Percentiles rank a stretch among this genome's conserved stretches.
Evolutionary conservation across 2,113 vertebrate species (phyloP).

Genomic region (Tyrannus savana): DNA sequence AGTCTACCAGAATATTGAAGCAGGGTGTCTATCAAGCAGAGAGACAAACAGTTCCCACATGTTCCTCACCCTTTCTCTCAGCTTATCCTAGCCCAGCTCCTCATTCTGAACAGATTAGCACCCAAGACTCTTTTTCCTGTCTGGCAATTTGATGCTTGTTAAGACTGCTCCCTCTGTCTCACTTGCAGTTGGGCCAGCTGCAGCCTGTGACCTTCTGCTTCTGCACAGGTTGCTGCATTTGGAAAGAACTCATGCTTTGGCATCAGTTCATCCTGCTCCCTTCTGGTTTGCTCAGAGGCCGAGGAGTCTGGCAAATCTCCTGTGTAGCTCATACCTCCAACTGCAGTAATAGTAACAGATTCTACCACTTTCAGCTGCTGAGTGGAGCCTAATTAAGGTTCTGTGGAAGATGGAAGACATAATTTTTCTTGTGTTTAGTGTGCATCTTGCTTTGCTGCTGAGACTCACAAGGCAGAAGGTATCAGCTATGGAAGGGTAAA

Average conservation of each 20-base stretch:
- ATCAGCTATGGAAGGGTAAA: not conserved
- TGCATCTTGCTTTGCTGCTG: not conserved
- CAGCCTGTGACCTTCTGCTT: conserved; percentile 63
- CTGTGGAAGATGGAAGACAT: not conserved
- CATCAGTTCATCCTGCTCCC: conserved; percentile 16
- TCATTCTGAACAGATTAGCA: conserved; percentile 45
- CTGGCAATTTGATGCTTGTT: conserved; percentile 45
- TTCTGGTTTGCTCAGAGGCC: conserved; percentile 29
- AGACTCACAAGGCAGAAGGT: not conserved
- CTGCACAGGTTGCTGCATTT: conserved; percentile 51
- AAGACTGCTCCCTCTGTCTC: not conserved
- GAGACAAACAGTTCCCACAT: not conserved
- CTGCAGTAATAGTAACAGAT: conserved; percentile 47
- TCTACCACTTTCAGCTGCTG: not conserved
- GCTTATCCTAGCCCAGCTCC: not conserved
- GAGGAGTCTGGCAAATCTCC: conserved; percentile 48
- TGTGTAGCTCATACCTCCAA: conserved; percentile 16
- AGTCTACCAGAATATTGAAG: not conserved
- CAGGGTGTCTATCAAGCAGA: not conserved
- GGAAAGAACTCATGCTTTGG: conserved; percentile 40
- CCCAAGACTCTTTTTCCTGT: conserved; percentile 18
- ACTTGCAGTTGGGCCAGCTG: conserved; percentile 24
- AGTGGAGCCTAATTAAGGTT: not conserved
- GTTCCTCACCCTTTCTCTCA: not conserved
- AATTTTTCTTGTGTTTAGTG: not conserved